A percentile compares a stretch with the other conserved stretches of the same genome.
phyloP scores from a whole-genome alignment of 2,888 invertebrate genomes.

The Xestia sexstrigata region DNA sequence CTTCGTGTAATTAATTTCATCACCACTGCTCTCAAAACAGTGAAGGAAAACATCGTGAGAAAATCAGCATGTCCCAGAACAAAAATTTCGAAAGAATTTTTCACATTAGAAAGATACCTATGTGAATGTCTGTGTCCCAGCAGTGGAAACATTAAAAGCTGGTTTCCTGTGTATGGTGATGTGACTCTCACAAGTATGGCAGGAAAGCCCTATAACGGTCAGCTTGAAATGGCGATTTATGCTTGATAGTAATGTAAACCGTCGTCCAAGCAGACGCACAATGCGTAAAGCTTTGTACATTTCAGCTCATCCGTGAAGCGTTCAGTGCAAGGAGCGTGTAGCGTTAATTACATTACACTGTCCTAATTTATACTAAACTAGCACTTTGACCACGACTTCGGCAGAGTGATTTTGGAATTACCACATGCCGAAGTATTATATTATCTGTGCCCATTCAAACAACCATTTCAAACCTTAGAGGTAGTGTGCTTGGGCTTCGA shows the following conservation, averaged over 20 bases:
- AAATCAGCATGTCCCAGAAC: neutral
- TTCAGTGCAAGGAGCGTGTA: conserved; percentile 28
- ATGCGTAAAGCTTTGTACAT: conserved; percentile 25
- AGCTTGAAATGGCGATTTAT: conserved; percentile 11
- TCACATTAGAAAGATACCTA: neutral
- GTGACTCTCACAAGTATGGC: neutral
- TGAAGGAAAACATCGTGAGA: neutral
- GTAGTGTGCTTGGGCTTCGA: neutral
- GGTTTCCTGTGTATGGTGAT: neutral
- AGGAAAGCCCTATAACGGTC: neutral
- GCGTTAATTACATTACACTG: conserved; percentile 11
- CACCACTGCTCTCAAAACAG: neutral
- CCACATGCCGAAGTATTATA: too few species aligned
- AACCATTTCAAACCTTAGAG: neutral
- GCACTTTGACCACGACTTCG: neutral
- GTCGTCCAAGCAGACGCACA: neutral
- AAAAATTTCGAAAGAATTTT: neutral
- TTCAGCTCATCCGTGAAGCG: conserved; percentile 36
- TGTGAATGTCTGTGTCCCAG: neutral
- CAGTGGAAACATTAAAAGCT: neutral
- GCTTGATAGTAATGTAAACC: conserved; percentile 8
- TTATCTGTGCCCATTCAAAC: neutral
- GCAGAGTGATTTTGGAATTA: neutral
- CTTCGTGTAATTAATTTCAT: neutral
- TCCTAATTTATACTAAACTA: conserved; percentile 17